phyloP scores from a whole-genome alignment of 2,113 vertebrate species.

The Pollachius pollachius region DNA sequence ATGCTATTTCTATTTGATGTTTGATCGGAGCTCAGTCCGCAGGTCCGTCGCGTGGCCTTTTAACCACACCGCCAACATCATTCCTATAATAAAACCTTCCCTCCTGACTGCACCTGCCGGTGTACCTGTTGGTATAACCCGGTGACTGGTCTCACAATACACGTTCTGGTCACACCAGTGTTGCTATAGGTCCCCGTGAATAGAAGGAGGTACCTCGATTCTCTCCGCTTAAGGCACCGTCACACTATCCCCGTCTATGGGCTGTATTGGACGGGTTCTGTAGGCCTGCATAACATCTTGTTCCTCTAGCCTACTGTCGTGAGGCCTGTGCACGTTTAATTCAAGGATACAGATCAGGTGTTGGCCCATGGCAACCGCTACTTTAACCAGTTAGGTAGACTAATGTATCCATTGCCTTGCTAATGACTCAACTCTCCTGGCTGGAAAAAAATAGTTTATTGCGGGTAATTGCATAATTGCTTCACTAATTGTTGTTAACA shows the following conservation, averaged over 20 bases:
- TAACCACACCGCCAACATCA: conserved; percentile 35
- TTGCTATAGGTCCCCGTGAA: conserved; percentile 52
- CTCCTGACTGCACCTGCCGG: neutral
- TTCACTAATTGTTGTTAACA: conserved; percentile 82
- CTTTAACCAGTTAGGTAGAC: neutral
- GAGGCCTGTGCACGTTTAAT: neutral
- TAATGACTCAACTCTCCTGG: conserved; percentile 55
- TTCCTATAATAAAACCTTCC: conserved; percentile 23
- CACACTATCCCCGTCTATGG: conserved; percentile 2
- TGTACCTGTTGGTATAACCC: conserved; percentile 45
- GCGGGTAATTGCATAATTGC: conserved; percentile 79
- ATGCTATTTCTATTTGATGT: conserved; percentile 66
- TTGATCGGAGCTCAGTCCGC: conserved; percentile 66
- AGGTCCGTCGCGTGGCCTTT: conserved; percentile 68
- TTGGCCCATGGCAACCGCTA: neutral
- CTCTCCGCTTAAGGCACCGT: conserved; percentile 64
- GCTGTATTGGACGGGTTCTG: neutral
- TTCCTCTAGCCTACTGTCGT: neutral
- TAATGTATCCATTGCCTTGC: conserved; percentile 63
- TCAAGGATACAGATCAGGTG: too few relatives aligned
- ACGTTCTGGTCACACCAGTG: conserved; percentile 53
- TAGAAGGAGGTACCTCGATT: conserved; percentile 76
- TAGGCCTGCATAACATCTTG: neutral
- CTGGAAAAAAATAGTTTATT: conserved; percentile 70
- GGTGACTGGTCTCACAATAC: conserved; percentile 28